Conservation (phyloP, 1,140 invertebrate genomes). For the Brachionus angularis region DNA sequence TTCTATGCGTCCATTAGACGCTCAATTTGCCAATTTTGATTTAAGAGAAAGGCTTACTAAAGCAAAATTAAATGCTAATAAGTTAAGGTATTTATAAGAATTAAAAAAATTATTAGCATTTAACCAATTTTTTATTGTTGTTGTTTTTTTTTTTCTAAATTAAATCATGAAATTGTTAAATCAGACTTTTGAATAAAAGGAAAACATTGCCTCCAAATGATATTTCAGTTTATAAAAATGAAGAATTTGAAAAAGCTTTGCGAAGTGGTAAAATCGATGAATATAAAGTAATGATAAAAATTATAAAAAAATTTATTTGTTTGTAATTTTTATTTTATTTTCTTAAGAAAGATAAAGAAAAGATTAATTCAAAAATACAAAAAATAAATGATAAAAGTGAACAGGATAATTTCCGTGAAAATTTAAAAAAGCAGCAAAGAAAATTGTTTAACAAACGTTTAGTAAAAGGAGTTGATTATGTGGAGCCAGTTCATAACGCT, state of each 20-base stretch:
- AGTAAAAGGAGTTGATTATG: slow-evolving; percentile 48
- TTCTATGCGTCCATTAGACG: slow-evolving; percentile 30
- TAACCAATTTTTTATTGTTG: not conserved
- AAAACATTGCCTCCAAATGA: slow-evolving; percentile 3
- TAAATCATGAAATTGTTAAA: not conserved
- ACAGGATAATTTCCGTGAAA: slow-evolving; percentile 2
- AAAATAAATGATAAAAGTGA: slow-evolving; percentile 18
- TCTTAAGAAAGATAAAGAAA: slow-evolving; percentile 21
- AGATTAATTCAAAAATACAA: slow-evolving; percentile 32
- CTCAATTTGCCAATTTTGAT: slow-evolving; percentile 30
- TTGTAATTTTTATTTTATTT: not conserved
- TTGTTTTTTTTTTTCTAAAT: not conserved
- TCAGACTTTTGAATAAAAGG: slow-evolving; percentile 27
- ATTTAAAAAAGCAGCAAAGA: not conserved
- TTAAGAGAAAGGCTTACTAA: slow-evolving; percentile 34
- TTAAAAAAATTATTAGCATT: not conserved
- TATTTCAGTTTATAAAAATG: slow-evolving; percentile 34
- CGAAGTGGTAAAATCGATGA: not conserved
- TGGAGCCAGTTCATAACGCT: slow-evolving; percentile 51
- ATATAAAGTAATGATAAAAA: not conserved
- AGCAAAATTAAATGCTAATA: slow-evolving; percentile 42
- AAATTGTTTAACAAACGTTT: slow-evolving; percentile 23
- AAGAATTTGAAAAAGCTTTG: slow-evolving; percentile 31
- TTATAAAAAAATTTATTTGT: not conserved
- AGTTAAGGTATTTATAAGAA: slow-evolving; percentile 15